phyloP scores from a whole-genome alignment of 2,113 vertebrate species.

The Salminus brasiliensis region DNA sequence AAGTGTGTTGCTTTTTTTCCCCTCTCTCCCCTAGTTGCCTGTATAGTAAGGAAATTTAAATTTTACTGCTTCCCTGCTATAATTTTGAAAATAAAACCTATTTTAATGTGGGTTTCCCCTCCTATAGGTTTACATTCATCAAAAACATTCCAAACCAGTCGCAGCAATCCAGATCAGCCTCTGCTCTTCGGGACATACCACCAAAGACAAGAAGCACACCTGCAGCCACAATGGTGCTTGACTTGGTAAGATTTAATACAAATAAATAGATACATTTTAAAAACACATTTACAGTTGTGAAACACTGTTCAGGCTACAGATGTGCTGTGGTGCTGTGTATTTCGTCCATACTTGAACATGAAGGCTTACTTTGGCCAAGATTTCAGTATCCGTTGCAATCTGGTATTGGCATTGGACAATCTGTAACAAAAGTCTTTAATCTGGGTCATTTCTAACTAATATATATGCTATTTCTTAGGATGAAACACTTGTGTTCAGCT shows the following conservation, averaged over 20 bases:
- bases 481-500: conserved; percentile 80
- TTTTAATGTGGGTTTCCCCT: too few relatives aligned
- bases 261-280: too few relatives aligned
- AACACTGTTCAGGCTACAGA: too few relatives aligned
- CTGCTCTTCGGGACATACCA: conserved; percentile 61
- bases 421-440: background rate
- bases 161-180: conserved; percentile 51
- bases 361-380: too few relatives aligned
- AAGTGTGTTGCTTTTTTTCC: conserved; percentile 47
- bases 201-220: conserved; percentile 73
- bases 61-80: background rate
- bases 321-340: too few relatives aligned
- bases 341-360: too few relatives aligned
- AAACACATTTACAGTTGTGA: too few relatives aligned
- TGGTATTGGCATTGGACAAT: too few relatives aligned
- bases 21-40: too few relatives aligned
- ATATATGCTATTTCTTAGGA: conserved; percentile 66
- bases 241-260: conserved; percentile 77
- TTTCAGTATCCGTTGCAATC: too few relatives aligned
- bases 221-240: conserved; percentile 76
- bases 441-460: background rate
- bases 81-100: too few relatives aligned
- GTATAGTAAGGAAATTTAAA: too few relatives aligned
- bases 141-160: conserved; percentile 67
- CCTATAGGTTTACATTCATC: conserved; percentile 70